phyloP scores from a whole-genome alignment of 2,797 vertebrate genomes.

The Hylomyscus alleni region DNA sequence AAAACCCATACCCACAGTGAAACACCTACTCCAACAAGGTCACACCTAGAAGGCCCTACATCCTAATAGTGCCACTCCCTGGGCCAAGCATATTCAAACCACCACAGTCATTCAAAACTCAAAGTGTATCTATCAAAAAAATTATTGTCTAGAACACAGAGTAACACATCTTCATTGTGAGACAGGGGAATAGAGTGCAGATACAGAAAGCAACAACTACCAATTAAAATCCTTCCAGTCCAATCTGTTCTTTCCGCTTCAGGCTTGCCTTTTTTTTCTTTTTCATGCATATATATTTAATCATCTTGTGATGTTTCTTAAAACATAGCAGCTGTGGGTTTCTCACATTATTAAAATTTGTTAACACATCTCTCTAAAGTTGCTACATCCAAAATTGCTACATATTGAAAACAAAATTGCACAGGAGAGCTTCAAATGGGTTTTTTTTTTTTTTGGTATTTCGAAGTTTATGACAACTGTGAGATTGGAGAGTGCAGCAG shows the following conservation, averaged over 20 bases:
- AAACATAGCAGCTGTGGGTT: slow-evolving; percentile 1
- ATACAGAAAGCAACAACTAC: not conserved
- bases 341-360: not conserved
- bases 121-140: not conserved
- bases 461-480: not conserved
- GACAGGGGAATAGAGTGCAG: not conserved
- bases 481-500: not conserved
- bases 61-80: not conserved
- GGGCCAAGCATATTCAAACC: not conserved
- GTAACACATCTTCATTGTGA: not conserved
- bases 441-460: not conserved
- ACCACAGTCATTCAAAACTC: not conserved
- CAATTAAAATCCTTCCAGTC: not conserved
- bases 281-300: not conserved
- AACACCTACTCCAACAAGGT: not conserved
- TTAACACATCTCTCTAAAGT: slow-evolving; percentile 10
- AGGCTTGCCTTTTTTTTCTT: not conserved
- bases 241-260: not conserved
- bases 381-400: not conserved
- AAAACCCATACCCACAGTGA: not conserved
- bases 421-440: not conserved
- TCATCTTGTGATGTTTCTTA: not conserved
- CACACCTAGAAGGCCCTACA: too few species aligned
- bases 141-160: not conserved
- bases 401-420: not conserved